Evolutionary conservation across 2,888 invertebrate genomes (phyloP).

Genomic region (Conistra vaccinii): DNA sequence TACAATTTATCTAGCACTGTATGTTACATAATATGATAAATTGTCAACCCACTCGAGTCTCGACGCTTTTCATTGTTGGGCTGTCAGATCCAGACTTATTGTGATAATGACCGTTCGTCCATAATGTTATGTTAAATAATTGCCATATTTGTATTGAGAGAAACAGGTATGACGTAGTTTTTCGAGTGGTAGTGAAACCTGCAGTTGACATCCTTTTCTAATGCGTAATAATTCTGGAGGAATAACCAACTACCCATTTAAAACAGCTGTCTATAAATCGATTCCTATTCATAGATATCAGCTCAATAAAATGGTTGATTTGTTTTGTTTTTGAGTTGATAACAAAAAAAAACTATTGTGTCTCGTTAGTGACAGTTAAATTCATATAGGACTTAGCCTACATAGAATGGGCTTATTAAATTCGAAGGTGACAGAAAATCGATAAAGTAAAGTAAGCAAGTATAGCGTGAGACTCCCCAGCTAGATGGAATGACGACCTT

Average conservation of each 20-base stretch:
- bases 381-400: no score
- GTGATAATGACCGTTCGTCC: neutral
- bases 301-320: no score
- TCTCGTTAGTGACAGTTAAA: no score
- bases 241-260: neutral
- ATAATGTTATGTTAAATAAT: neutral
- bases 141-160: neutral
- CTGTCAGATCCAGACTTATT: constrained; percentile 22
- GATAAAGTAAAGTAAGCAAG: no score
- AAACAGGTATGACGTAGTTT: neutral
- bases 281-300: neutral
- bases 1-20: neutral
- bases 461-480: no score
- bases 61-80: neutral
- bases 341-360: no score
- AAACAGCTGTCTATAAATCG: neutral
- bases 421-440: no score
- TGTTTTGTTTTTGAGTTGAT: no score
- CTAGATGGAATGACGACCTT: neutral
- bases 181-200: neutral
- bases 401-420: no score
- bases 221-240: neutral
- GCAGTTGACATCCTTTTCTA: neutral
- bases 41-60: neutral
- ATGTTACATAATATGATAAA: neutral